Evolutionary conservation across 2,888 invertebrate species (phyloP).

Genomic region (Ophion costatus): DNA sequence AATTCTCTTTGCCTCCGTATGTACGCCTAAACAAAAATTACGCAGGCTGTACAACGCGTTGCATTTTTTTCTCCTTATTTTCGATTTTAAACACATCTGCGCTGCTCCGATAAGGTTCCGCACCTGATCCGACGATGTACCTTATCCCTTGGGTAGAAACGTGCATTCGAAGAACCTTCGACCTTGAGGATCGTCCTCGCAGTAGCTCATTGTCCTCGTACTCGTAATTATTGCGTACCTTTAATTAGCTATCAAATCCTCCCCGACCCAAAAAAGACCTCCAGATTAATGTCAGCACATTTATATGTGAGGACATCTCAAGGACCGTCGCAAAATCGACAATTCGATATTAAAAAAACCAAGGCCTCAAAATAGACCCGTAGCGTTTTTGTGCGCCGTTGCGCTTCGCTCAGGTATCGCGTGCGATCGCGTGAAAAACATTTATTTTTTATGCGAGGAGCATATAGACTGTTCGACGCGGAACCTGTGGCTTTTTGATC

Average conservation of each 20-base stretch:
- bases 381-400: background rate
- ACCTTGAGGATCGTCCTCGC: background rate
- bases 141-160: background rate
- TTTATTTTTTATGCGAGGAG: too few relatives aligned
- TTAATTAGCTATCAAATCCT: background rate
- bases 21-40: conserved; percentile 4
- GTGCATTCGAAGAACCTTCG: background rate
- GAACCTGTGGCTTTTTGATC: conserved; percentile 24
- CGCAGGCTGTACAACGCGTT: background rate
- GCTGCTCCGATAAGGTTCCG: too few relatives aligned
- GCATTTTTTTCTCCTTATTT: background rate
- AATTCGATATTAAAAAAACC: background rate
- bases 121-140: too few relatives aligned
- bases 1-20: conserved; percentile 35
- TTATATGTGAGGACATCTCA: too few relatives aligned
- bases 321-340: too few relatives aligned
- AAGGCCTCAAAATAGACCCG: background rate
- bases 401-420: background rate
- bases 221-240: background rate
- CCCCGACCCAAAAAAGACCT: background rate
- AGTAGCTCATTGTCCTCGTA: too few relatives aligned
- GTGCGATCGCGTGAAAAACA: background rate
- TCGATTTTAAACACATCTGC: background rate
- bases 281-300: background rate
- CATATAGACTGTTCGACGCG: background rate